Percentiles rank a stretch among this genome's conserved stretches.
These are phyloP conservation scores for Tolmerus cingulatus DNA, from an alignment of 2,888 invertebrate genomes.

Conservation along the genomic window DNA sequence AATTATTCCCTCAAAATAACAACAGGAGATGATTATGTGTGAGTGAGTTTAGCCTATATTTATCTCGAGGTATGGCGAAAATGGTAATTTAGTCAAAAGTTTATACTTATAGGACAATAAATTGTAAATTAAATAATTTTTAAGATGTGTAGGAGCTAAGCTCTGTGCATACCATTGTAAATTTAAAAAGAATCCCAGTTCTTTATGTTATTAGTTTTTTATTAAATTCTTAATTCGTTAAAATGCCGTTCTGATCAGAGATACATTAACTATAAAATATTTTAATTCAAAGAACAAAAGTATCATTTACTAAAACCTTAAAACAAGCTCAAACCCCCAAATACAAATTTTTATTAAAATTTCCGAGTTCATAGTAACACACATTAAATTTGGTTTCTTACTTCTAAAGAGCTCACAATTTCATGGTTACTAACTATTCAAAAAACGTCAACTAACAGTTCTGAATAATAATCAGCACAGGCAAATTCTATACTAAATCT, in stretches of 20 bases:
- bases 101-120: constrained; percentile 34
- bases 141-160: background rate
- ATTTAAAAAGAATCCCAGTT: background rate
- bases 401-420: no score
- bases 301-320: no score
- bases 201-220: background rate
- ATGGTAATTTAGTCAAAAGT: background rate
- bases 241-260: background rate
- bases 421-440: no score
- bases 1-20: background rate
- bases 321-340: no score
- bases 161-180: constrained; percentile 2
- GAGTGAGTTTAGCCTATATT: background rate
- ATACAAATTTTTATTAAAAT: no score
- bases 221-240: background rate
- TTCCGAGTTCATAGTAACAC: no score
- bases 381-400: no score
- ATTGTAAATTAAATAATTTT: background rate
- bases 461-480: no score
- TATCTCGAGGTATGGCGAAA: background rate
- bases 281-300: no score
- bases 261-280: background rate
- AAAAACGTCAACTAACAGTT: no score
- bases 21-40: background rate
- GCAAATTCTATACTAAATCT: no score